Evolutionary conservation across 2,888 invertebrate genomes (phyloP), one percentile per base, ranked within the genome.

Genomic region (Monochamus alternatus): DNA sequence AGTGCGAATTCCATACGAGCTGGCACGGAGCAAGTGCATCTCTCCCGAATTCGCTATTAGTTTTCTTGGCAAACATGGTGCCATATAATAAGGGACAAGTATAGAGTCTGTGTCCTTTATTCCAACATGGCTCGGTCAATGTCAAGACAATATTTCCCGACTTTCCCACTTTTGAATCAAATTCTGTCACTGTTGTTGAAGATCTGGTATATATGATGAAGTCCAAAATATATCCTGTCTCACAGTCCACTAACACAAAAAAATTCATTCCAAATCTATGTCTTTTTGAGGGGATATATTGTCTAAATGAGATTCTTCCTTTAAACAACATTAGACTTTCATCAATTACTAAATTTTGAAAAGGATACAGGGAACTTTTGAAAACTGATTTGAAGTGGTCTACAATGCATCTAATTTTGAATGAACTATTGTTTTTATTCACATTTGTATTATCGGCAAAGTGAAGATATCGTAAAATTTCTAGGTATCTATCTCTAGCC

Each of bases 181-280:
- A 22, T 60, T 60, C 31, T 60, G 60, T 60, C 32, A 60, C 32
- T 32, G 32, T 30, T 60, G 55, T 55, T 55, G 55, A 55, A 55
- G 70, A 62, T 30, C 75, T 70, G 32, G 70, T 70, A 47, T 70
- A n/a, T n/a, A n/a, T n/a, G n/a, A 75, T 32, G 51, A 69, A 74
- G 44, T 69, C 74, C 43, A 74, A 60, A 31, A 74, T 69, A 64
- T 74, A 68, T 30, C 74, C 69, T 9, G 74, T 68, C 62, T 74
- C 74, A 68, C 74, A 60, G 59, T 69, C 62, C 10, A 69, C 74
- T 22, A 60, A 38, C n/a, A 74, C 68, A 5, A 59, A 74, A 60
- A 68, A 74, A 51, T 68, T 74, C 14, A 74, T 55, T 52, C 69
- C 74, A 65, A 73, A 66, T 43, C 66, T 68, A 38, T 58, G 58